A percentile compares a stretch with the other conserved stretches of the same genome.
Conservation (phyloP, 2,113 vertebrate genomes). For the Labeo rohita region DNA sequence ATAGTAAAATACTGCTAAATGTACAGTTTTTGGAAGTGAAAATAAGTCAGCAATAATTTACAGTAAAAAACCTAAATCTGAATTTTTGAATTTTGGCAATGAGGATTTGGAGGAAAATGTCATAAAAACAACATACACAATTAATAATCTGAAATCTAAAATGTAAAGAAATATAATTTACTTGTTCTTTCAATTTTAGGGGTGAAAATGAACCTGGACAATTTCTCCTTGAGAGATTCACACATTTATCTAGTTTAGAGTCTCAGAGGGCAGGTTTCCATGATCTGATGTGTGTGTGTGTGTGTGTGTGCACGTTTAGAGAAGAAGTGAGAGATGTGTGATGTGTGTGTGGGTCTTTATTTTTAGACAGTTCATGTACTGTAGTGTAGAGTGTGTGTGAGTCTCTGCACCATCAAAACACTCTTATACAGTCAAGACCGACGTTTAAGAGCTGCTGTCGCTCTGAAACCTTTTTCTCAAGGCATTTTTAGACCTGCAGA, state of each 20-base stretch:
- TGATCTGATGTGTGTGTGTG: not conserved
- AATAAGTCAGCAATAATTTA: not conserved
- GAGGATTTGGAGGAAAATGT: no score
- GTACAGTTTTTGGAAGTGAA: not conserved
- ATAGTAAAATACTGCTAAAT: not conserved
- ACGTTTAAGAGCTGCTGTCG: conserved; percentile 4
- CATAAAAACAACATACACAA: no score
- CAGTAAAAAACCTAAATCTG: not conserved
- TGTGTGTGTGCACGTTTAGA: not conserved
- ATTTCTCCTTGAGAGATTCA: no score
- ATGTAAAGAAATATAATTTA: no score
- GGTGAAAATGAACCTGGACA: no score
- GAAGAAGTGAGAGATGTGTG: not conserved
- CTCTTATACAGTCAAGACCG: not conserved
- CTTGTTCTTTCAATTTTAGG: no score
- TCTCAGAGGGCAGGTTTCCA: no score
- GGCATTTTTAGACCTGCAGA: not conserved
- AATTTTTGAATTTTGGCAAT: no score
- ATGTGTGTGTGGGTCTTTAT: not conserved
- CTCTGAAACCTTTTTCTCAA: not conserved
- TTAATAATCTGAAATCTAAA: no score
- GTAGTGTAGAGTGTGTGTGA: not conserved
- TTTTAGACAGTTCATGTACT: not conserved
- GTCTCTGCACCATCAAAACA: not conserved
- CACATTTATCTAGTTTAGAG: no score